A percentile compares a stretch with the other conserved stretches of the same genome.
Conservation (phyloP, 1,140 invertebrate species). For the Diabrotica undecimpunctata region DNA sequence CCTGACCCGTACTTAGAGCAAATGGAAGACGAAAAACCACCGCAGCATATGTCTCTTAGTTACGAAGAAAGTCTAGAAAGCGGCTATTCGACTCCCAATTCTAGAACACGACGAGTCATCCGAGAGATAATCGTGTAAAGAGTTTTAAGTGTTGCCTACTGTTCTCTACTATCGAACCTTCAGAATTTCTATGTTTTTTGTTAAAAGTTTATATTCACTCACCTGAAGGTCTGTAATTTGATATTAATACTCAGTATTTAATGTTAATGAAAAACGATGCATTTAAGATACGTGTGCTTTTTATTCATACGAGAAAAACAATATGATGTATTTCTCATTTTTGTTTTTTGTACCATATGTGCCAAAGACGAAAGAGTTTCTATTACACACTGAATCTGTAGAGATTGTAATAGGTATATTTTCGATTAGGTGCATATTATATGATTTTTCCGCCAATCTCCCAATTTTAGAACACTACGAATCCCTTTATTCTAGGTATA, state of each 20-base stretch:
- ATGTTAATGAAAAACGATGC: neutral
- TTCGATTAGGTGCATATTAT: no score
- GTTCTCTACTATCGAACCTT: neutral
- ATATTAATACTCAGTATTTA: neutral
- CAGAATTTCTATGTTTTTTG: neutral
- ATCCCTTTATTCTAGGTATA: no score
- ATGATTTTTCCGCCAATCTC: no score
- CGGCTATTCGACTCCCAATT: constrained; percentile 89
- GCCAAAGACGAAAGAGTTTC: no score
- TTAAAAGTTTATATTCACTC: neutral
- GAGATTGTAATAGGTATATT: no score
- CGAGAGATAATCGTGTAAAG: constrained; percentile 90
- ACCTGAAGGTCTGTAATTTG: neutral
- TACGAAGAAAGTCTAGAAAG: constrained; percentile 90
- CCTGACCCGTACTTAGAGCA: constrained; percentile 82
- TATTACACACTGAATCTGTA: no score
- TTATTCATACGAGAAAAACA: no score
- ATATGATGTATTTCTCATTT: no score
- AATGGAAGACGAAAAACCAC: constrained; percentile 69
- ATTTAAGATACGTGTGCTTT: neutral
- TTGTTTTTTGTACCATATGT: no score
- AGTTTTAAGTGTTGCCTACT: neutral
- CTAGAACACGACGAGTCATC: constrained; percentile 82
- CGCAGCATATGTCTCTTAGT: constrained; percentile 77
- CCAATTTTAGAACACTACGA: no score